Evolutionary conservation across 2,113 vertebrate genomes (phyloP), one percentile per base, ranked within the genome.

Genomic region (Ceuthmochares aereus): DNA sequence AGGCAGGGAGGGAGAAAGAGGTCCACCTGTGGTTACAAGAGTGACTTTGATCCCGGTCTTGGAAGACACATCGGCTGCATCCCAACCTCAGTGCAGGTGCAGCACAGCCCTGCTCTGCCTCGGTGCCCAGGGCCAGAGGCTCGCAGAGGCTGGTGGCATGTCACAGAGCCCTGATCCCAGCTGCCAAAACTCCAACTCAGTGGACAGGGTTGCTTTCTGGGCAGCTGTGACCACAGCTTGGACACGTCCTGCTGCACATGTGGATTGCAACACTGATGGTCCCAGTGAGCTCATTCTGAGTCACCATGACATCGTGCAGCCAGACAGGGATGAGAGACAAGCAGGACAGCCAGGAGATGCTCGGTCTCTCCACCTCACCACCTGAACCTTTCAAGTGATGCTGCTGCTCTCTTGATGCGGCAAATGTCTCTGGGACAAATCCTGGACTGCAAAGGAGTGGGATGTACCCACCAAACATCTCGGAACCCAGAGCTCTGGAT

Each of bases 221-320:
- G 47, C 67, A n/a, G 32, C 51, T 63, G 84, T 6, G 26, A 40
- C 56, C 25, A 4, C 5, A 9, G 20, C 3, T 0, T 0, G 0
- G 54, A 21, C 1, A 0, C 20, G 55, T 52, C 45, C 34, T 34
- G 52, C 37, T 5, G 22, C 55, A 72, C 58, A 11, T 4, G 4
- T 13, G 37, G 69, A 16, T 49, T 49, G n/a, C 67, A 7, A 23
- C 37, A 5, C 43, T 40, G 34, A 54, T 45, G 55, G 29, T 60
- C 55, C 58, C 66, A 12, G 62, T 32, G 76, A 86, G 37, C 66
- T 76, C 52, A 2, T 15, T 37, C 79, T 30, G 62, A 85, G 80
- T 70, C 23, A 6, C 6, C 75, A 29, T 30, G 51, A 42, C 40
- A 18, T 36, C 62, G 3, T 3, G 22, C 32, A 40, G 66, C 22